Evolutionary conservation across 2,113 vertebrate species (phyloP).

Genomic region (Ovibos moschatus): DNA sequence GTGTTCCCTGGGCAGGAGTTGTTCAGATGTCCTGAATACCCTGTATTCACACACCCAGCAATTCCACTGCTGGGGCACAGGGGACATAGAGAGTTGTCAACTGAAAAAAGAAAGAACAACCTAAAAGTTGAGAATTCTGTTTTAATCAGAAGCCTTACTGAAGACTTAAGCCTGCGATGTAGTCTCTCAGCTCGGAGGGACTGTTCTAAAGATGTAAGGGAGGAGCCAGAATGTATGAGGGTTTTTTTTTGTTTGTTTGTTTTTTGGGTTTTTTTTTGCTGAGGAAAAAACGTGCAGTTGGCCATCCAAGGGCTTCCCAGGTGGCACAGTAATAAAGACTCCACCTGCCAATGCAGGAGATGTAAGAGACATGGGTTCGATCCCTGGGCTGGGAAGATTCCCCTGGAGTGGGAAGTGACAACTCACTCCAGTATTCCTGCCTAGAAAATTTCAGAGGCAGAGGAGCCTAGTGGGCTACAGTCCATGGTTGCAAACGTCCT

Average conservation of each 20-base stretch:
- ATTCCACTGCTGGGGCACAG: background rate
- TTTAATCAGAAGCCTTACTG: background rate
- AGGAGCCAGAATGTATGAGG: background rate
- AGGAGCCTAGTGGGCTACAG: background rate
- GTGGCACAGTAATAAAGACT: background rate
- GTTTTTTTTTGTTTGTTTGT: too few relatives aligned
- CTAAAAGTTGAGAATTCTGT: background rate
- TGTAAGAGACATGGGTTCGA: background rate
- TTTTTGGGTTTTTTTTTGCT: background rate
- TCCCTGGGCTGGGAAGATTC: background rate
- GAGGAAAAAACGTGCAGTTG: background rate
- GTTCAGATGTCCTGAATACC: background rate
- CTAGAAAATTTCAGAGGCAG: background rate
- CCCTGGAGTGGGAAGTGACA: background rate
- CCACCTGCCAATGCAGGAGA: background rate
- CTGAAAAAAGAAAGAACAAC: background rate
- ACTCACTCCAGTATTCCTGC: background rate
- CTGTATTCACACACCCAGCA: background rate
- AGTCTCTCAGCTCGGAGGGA: background rate
- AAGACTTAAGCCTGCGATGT: background rate
- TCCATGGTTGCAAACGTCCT: background rate
- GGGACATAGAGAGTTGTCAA: background rate
- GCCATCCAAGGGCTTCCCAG: background rate
- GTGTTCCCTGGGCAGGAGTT: background rate
- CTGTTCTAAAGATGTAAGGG: background rate